These are phyloP conservation scores for Vicugna pacos DNA, from an alignment of 2,113 vertebrate species.

Conservation along the genomic window DNA sequence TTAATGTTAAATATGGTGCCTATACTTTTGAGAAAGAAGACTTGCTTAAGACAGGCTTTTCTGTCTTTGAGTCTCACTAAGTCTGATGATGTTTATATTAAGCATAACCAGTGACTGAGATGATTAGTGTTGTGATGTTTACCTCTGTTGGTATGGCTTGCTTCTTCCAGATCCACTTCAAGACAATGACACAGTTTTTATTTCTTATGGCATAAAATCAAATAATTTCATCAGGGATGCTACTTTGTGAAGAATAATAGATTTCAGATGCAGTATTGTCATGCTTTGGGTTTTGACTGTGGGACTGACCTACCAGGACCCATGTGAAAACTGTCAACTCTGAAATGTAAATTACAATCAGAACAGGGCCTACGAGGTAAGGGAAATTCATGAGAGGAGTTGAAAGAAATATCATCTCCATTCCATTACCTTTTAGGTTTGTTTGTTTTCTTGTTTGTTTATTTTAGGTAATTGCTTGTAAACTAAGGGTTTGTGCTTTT, in stretches of 20 bases:
- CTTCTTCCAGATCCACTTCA: background rate
- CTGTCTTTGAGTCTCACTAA: background rate
- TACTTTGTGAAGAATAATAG: background rate
- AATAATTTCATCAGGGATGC: background rate
- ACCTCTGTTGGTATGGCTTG: background rate
- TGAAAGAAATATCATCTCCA: background rate
- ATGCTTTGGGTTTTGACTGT: background rate
- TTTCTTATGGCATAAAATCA: background rate
- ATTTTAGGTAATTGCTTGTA: background rate
- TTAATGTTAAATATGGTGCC: slow-evolving; percentile 34
- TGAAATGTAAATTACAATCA: background rate
- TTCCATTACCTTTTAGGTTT: background rate
- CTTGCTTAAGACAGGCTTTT: background rate
- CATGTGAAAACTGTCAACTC: background rate
- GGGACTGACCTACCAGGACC: background rate
- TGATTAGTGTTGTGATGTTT: background rate
- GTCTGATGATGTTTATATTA: background rate
- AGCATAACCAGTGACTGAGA: background rate
- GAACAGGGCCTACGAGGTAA: background rate
- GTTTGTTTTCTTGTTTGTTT: background rate
- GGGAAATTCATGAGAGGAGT: background rate
- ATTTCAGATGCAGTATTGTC: background rate
- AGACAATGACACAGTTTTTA: background rate
- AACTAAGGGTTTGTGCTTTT: background rate
- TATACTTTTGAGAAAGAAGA: background rate